phyloP scores from a whole-genome alignment of 2,113 vertebrate genomes.

The Daubentonia madagascariensis region DNA sequence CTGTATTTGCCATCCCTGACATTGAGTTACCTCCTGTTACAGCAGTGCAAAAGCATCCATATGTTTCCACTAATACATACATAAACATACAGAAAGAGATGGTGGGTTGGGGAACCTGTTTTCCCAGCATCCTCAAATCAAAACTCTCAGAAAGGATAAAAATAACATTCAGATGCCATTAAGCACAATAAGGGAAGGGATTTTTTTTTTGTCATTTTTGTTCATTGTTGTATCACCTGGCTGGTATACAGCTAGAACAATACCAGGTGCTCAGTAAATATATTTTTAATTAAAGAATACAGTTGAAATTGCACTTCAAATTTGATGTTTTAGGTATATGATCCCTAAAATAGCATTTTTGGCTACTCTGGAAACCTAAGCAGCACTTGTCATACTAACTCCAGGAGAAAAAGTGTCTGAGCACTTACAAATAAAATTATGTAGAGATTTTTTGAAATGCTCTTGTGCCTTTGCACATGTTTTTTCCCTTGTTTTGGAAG shows the following conservation, averaged over 20 bases:
- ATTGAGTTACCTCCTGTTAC: background rate
- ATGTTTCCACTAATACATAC: background rate
- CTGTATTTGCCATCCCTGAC: background rate
- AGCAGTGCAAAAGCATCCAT: background rate
- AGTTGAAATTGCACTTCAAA: background rate
- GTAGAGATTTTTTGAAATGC: background rate
- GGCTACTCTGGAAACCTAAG: background rate
- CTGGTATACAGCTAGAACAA: background rate
- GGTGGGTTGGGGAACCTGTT: background rate
- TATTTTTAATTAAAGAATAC: background rate
- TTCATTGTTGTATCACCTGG: background rate
- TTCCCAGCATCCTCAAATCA: background rate
- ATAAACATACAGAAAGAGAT: background rate
- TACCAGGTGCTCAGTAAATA: background rate
- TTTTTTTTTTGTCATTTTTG: background rate
- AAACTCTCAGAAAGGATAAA: constrained; percentile 5
- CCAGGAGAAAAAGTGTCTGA: background rate
- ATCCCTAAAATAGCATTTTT: background rate
- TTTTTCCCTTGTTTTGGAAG: background rate
- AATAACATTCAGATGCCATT: background rate
- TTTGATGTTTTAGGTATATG: background rate
- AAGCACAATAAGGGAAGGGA: background rate
- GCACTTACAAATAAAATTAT: background rate
- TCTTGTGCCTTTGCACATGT: background rate
- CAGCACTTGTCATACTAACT: background rate